phyloP scores from a whole-genome alignment of 2,888 invertebrate genomes.

The Rhingia campestris region DNA sequence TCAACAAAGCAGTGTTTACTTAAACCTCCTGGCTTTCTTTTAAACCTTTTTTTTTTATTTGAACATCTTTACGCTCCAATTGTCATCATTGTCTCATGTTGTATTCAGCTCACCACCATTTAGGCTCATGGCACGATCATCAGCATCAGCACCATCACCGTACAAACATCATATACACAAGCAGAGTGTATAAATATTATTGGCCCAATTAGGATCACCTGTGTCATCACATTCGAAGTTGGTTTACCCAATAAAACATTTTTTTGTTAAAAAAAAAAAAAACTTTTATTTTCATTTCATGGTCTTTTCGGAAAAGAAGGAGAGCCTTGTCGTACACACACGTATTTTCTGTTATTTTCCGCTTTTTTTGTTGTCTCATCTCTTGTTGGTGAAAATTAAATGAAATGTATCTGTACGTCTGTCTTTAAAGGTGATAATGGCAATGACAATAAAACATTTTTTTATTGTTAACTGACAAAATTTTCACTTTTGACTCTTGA shows the following conservation, averaged over 20 bases:
- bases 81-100: slow-evolving; percentile 27
- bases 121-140: slow-evolving; percentile 30
- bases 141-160: slow-evolving; percentile 20
- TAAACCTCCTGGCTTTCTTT: slow-evolving; percentile 23
- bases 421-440: slow-evolving; percentile 54
- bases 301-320: slow-evolving; percentile 44
- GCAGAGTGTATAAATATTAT: slow-evolving; percentile 56
- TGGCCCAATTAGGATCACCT: slow-evolving; percentile 72
- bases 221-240: slow-evolving; percentile 62
- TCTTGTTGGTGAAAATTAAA: slow-evolving; percentile 41
- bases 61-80: slow-evolving; percentile 42
- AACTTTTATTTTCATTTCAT: slow-evolving; percentile 67
- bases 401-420: slow-evolving; percentile 11
- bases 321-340: slow-evolving; percentile 20
- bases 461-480: slow-evolving; percentile 59
- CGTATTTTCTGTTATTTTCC: not conserved
- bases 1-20: slow-evolving; percentile 17
- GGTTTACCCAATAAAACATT: slow-evolving; percentile 39
- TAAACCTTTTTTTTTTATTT: slow-evolving; percentile 5
- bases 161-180: slow-evolving; percentile 5
- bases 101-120: slow-evolving; percentile 23
- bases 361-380: slow-evolving; percentile 2
- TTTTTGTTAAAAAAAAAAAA: slow-evolving; percentile 10
- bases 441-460: slow-evolving; percentile 61
- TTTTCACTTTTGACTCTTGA: slow-evolving; percentile 74